phyloP scores from a whole-genome alignment of 2,888 invertebrate species.

The Nephrotoma appendiculata region DNA sequence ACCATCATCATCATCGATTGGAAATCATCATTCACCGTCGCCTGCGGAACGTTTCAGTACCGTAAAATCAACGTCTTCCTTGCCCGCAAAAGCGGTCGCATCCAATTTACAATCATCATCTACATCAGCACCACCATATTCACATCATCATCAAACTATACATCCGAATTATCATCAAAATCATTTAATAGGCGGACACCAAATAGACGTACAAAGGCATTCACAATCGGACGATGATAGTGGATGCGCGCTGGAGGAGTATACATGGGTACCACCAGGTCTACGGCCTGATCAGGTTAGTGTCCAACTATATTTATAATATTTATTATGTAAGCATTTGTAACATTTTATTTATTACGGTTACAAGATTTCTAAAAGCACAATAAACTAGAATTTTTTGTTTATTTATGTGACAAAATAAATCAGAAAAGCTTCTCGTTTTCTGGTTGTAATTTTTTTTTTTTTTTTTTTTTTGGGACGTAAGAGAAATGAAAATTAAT shows the following conservation, averaged over 20 bases:
- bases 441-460: not conserved
- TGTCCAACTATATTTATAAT: slow-evolving; percentile 4
- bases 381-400: not conserved
- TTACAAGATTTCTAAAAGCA: not conserved
- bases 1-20: slow-evolving; percentile 14
- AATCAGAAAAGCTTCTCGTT: not conserved
- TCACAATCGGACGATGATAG: slow-evolving; percentile 96
- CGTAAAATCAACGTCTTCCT: slow-evolving; percentile 12
- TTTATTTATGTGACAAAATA: not conserved
- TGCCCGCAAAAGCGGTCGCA: slow-evolving; percentile 18
- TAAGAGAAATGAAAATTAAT: not conserved
- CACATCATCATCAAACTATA: slow-evolving; percentile 20
- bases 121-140: not conserved
- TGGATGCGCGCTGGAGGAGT: slow-evolving; percentile 97
- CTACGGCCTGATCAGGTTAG: slow-evolving; percentile 90
- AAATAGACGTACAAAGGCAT: slow-evolving; percentile 61
- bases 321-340: not conserved
- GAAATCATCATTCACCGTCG: slow-evolving; percentile 5
- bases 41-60: slow-evolving; percentile 7
- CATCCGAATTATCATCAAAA: slow-evolving; percentile 20
- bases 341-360: not conserved
- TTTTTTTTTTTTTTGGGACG: not conserved
- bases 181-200: slow-evolving; percentile 19
- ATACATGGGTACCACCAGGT: slow-evolving; percentile 96
- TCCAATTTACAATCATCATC: slow-evolving; percentile 12